Conservation (phyloP, 2,888 invertebrate species). For the Tolmerus cingulatus region DNA sequence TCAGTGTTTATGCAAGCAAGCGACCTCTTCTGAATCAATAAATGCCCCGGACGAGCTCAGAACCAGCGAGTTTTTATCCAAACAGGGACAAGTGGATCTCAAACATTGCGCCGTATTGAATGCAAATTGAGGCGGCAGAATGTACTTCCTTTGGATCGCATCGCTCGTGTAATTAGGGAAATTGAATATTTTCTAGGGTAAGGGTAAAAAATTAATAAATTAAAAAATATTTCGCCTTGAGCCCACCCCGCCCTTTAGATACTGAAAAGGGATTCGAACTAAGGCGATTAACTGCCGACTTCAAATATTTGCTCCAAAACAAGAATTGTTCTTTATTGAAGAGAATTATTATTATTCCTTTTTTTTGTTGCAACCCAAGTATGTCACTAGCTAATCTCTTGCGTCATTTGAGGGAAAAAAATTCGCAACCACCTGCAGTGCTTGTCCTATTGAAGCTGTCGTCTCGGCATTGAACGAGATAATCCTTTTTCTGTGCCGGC, state of each 20-base stretch:
- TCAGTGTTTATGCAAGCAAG: conserved; percentile 9
- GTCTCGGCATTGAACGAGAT: conserved; percentile 14
- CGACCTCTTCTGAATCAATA: conserved; percentile 35
- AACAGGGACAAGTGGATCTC: conserved; percentile 33
- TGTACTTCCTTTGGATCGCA: not conserved
- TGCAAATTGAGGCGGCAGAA: conserved; percentile 37
- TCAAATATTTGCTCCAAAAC: conserved; percentile 28
- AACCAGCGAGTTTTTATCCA: conserved; percentile 26
- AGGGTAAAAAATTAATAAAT: not conserved
- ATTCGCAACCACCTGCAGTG: conserved; percentile 38
- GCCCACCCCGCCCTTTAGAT: not conserved
- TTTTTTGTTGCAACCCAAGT: not conserved
- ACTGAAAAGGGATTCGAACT: not conserved
- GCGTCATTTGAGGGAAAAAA: not conserved
- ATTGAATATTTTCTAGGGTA: not conserved
- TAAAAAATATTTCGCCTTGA: not conserved
- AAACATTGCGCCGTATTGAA: conserved; percentile 39
- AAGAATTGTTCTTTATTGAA: not conserved
- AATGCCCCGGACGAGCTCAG: not conserved
- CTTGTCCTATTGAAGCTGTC: conserved; percentile 22
- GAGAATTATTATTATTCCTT: not conserved
- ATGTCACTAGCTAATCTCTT: conserved; percentile 31
- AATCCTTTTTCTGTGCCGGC: conserved; percentile 5
- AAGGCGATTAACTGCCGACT: not conserved
- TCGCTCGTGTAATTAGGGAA: conserved; percentile 10